Evolutionary conservation across 2,888 invertebrate species (phyloP).

Genomic region (Spodoptera picta): DNA sequence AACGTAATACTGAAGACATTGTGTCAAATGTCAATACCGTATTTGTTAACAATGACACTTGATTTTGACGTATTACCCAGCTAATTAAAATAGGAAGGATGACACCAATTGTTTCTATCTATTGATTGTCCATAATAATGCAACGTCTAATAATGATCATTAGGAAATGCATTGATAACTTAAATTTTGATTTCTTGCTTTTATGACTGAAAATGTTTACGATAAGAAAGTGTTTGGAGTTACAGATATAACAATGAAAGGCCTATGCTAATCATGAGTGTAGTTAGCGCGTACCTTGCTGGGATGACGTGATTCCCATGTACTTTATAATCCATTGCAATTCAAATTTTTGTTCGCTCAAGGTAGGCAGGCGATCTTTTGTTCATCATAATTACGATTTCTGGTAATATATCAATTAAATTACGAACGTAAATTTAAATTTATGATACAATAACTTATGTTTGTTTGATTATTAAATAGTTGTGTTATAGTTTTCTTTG

Average conservation of each 20-base stretch:
- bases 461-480: conserved; percentile 5
- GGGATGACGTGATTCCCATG: conserved; percentile 57
- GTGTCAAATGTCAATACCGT: conserved; percentile 16
- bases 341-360: conserved; percentile 38
- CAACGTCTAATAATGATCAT: conserved; percentile 28
- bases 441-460: background rate
- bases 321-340: conserved; percentile 35
- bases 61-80: conserved; percentile 35
- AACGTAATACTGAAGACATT: conserved; percentile 36
- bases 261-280: conserved; percentile 28
- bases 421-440: background rate
- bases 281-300: conserved; percentile 33
- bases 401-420: conserved; percentile 7
- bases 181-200: conserved; percentile 11
- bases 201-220: conserved; percentile 46
- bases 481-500: conserved; percentile 2
- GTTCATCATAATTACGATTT: conserved; percentile 23
- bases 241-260: conserved; percentile 3
- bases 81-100: conserved; percentile 29
- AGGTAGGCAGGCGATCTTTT: conserved; percentile 39
- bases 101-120: conserved; percentile 9
- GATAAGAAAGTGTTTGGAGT: conserved; percentile 3
- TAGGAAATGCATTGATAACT: conserved; percentile 9
- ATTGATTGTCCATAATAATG: conserved; percentile 27
- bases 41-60: conserved; percentile 12